Evolutionary conservation across 2,113 vertebrate species (phyloP).

Genomic region (human (Homo sapiens)): GRCh38 chr2:196143001-196143500

Average conservation of each 20-base stretch:
- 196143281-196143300: background rate
- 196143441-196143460: background rate
- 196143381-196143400: conserved; percentile 19
- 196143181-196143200: background rate
- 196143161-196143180: background rate
- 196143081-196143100: background rate
- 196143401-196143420: background rate
- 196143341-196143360: background rate
- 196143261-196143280: background rate
- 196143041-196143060: background rate
- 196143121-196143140: background rate
- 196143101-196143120: background rate
- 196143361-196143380: background rate
- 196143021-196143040: background rate
- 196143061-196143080: background rate
- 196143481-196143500: conserved; percentile 15
- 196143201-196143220: background rate
- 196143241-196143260: background rate
- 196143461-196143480: background rate
- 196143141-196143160: background rate
- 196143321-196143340: background rate
- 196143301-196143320: background rate
- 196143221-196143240: background rate
- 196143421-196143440: conserved; percentile 1
- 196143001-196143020: background rate